Percentiles rank a stretch among this genome's conserved stretches.
phyloP scores from a whole-genome alignment of 2,888 invertebrate species.

The Rhaphigaster nebulosa region DNA sequence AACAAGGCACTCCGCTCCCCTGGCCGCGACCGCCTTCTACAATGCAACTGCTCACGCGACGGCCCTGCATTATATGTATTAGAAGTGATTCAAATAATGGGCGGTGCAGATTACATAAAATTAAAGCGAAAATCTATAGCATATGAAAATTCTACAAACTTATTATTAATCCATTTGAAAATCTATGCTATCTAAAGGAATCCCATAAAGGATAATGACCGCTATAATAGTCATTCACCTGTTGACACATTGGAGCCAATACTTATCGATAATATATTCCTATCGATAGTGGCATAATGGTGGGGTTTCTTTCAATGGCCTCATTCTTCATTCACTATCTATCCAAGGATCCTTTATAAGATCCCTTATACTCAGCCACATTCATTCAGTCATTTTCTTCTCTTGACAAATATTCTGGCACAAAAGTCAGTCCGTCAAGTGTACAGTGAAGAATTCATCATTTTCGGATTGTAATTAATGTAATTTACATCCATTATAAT shows the following conservation, averaged over 20 bases:
- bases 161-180: too few relatives aligned
- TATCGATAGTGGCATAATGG: background rate
- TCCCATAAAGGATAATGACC: background rate
- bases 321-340: slow-evolving; percentile 12
- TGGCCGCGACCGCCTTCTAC: too few relatives aligned
- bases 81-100: too few relatives aligned
- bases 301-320: background rate
- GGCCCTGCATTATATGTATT: too few relatives aligned
- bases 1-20: too few relatives aligned
- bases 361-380: background rate
- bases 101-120: too few relatives aligned
- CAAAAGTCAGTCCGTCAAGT: background rate
- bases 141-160: too few relatives aligned
- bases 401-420: background rate
- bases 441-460: background rate
- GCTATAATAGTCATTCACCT: background rate
- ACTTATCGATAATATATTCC: slow-evolving; percentile 9
- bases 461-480: background rate
- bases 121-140: too few relatives aligned
- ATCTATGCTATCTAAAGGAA: background rate
- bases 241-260: background rate
- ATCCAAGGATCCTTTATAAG: background rate
- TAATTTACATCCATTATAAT: too few relatives aligned
- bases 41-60: too few relatives aligned
- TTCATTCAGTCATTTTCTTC: background rate